phyloP scores from a whole-genome alignment of 2,113 vertebrate species.

The Pelecanus crispus region DNA sequence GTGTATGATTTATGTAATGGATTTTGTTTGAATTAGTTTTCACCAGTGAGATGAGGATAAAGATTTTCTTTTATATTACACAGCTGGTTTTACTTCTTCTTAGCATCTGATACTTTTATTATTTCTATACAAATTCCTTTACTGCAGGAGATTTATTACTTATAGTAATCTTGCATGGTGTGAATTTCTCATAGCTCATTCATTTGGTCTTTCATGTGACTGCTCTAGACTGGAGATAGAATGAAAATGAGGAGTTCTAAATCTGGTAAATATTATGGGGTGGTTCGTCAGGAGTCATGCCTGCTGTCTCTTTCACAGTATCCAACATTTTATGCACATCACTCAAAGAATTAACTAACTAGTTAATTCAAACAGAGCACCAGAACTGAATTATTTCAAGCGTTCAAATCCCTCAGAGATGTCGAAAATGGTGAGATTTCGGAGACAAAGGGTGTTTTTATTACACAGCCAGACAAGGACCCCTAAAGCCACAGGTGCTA shows the following conservation, averaged over 20 bases:
- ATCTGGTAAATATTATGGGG: neutral
- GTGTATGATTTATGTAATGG: slow-evolving; percentile 44
- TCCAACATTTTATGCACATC: neutral
- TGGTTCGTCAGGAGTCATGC: neutral
- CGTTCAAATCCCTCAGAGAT: neutral
- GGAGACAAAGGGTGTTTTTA: neutral
- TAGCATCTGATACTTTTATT: slow-evolving; percentile 46
- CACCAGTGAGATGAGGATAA: slow-evolving; percentile 31
- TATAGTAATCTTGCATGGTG: slow-evolving; percentile 23
- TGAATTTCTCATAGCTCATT: slow-evolving; percentile 47
- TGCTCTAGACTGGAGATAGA: neutral
- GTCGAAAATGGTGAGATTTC: neutral
- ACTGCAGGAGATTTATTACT: slow-evolving; percentile 55
- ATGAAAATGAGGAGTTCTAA: neutral
- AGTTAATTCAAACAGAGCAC: neutral
- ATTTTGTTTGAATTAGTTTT: slow-evolving; percentile 66
- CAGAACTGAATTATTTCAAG: neutral
- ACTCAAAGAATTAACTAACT: neutral
- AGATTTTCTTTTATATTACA: slow-evolving; percentile 49
- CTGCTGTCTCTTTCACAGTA: neutral
- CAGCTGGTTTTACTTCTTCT: slow-evolving; percentile 66
- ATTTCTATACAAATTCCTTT: slow-evolving; percentile 56
- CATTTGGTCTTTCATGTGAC: slow-evolving; percentile 39
- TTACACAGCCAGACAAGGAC: neutral
- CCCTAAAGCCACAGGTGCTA: neutral